phyloP scores from a whole-genome alignment of 2,888 invertebrate species.

The Lypha dubia region DNA sequence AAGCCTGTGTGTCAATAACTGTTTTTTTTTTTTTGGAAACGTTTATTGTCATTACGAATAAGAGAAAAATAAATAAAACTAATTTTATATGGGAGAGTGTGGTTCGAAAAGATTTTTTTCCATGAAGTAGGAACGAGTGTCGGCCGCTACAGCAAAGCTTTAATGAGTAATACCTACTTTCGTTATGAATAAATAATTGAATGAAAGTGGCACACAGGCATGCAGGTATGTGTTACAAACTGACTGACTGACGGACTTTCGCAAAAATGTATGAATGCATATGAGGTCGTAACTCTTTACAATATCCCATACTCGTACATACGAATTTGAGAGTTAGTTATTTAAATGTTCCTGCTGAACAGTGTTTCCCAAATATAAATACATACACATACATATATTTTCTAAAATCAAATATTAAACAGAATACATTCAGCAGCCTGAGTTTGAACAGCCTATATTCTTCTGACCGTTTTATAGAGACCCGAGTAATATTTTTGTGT shows the following conservation, averaged over 20 bases:
- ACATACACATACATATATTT: no score
- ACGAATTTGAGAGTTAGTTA: slow-evolving; percentile 31
- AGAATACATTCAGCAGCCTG: no score
- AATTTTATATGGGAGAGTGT: slow-evolving; percentile 25
- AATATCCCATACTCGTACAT: background rate
- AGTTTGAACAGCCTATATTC: no score
- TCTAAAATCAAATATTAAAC: no score
- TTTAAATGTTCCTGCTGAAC: slow-evolving; percentile 33
- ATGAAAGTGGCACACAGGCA: slow-evolving; percentile 71
- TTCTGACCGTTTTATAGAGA: no score
- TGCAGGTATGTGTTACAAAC: slow-evolving; percentile 53
- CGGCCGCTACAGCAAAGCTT: background rate
- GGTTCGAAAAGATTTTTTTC: background rate
- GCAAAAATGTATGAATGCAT: background rate
- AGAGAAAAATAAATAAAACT: slow-evolving; percentile 14
- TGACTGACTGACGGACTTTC: background rate
- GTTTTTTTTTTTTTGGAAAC: slow-evolving; percentile 58
- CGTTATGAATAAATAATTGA: slow-evolving; percentile 58
- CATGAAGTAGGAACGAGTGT: slow-evolving; percentile 15
- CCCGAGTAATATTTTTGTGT: no score
- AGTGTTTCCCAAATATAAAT: background rate
- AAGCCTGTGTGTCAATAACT: slow-evolving; percentile 73
- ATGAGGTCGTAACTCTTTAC: background rate
- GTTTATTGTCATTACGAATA: slow-evolving; percentile 55
- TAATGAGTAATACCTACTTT: slow-evolving; percentile 71